These are phyloP conservation scores for Pitangus sulphuratus DNA, from an alignment of 2,797 vertebrate genomes.

Conservation along the genomic window DNA sequence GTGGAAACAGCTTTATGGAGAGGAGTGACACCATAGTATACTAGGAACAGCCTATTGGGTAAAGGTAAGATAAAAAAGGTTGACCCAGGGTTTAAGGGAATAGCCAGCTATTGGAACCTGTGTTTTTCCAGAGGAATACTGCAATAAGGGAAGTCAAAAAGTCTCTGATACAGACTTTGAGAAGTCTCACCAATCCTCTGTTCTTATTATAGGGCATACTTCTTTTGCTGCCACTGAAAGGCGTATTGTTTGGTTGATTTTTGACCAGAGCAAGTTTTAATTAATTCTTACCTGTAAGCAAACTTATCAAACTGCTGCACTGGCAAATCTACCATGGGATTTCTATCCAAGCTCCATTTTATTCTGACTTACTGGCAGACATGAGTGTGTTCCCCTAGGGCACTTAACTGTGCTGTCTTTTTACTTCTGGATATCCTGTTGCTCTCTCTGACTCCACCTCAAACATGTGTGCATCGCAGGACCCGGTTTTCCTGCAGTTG, in stretches of 20 bases:
- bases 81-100: neutral
- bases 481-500: slow-evolving; percentile 16
- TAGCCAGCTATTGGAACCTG: neutral
- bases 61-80: neutral
- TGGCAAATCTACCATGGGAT: neutral
- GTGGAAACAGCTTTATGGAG: neutral
- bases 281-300: neutral
- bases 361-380: slow-evolving; percentile 1
- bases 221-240: neutral
- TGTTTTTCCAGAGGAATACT: neutral
- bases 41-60: neutral
- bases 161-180: neutral
- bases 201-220: neutral
- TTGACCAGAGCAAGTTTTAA: neutral
- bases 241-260: neutral
- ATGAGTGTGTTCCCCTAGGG: neutral
- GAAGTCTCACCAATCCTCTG: neutral
- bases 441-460: slow-evolving; percentile 15
- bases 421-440: slow-evolving; percentile 24
- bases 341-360: neutral
- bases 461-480: neutral
- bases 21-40: neutral
- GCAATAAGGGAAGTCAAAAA: neutral
- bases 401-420: neutral
- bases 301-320: neutral